phyloP scores from a whole-genome alignment of 2,113 vertebrate species.

The Lampris incognitus region DNA sequence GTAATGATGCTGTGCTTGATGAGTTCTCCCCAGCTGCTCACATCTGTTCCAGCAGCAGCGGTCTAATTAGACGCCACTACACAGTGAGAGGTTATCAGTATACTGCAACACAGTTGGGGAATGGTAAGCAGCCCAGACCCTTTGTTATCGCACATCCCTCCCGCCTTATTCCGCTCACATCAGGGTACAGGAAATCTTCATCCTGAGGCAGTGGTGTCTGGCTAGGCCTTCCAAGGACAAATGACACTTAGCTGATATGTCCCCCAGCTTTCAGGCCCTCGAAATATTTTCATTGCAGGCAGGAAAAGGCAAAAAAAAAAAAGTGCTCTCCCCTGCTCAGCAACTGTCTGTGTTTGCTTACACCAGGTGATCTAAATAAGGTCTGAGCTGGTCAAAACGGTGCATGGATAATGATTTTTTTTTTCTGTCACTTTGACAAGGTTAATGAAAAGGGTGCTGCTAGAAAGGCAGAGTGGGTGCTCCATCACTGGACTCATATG shows the following conservation, averaged over 20 bases:
- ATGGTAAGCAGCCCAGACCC: conserved; percentile 31
- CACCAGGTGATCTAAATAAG: conserved; percentile 66
- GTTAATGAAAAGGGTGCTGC: conserved; percentile 73
- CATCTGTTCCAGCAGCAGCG: conserved; percentile 66
- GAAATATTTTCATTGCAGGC: conserved; percentile 58
- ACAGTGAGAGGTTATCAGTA: conserved; percentile 37
- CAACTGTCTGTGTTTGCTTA: conserved; percentile 39
- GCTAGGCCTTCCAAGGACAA: conserved; percentile 67
- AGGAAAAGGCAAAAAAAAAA: conserved; percentile 2
- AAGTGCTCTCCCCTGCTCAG: conserved; percentile 3
- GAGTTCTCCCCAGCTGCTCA: conserved; percentile 66
- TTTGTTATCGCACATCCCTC: conserved; percentile 34
- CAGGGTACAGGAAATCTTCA: conserved; percentile 51
- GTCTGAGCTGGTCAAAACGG: conserved; percentile 27
- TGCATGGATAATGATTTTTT: conserved; percentile 73
- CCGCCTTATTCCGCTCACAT: conserved; percentile 30
- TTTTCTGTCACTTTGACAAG: conserved; percentile 60
- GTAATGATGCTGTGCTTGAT: conserved; percentile 59
- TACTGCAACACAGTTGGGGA: conserved; percentile 44
- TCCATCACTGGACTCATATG: conserved; percentile 65
- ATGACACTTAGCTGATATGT: conserved; percentile 78
- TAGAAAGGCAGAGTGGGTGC: conserved; percentile 39
- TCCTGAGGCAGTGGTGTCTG: conserved; percentile 65
- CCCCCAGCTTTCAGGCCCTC: conserved; percentile 52
- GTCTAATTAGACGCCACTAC: conserved; percentile 53